A percentile compares a stretch with the other conserved stretches of the same genome.
Conservation (phyloP, 2,113 vertebrate species). For the Naja naja region DNA sequence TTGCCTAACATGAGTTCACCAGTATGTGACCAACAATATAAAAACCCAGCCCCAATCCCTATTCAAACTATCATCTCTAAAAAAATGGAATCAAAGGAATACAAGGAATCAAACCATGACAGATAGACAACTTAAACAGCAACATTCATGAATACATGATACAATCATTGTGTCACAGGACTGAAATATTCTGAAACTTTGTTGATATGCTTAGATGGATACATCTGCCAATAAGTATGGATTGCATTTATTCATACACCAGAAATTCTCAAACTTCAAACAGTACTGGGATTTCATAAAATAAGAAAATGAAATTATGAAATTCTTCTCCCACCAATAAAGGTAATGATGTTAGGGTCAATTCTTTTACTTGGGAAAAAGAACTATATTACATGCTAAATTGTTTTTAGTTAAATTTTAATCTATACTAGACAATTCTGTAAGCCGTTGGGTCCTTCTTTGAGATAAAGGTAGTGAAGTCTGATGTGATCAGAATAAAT, state of each 20-base stretch:
- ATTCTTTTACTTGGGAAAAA: neutral
- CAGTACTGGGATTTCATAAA: neutral
- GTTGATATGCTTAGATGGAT: neutral
- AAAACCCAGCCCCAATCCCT: neutral
- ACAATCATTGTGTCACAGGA: neutral
- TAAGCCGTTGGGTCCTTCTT: too few species aligned
- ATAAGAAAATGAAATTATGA: neutral
- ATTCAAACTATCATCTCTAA: neutral
- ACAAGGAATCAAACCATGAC: neutral
- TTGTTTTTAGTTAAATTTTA: neutral
- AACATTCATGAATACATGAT: neutral
- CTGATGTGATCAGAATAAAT: too few species aligned
- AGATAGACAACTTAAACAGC: neutral
- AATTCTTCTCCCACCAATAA: neutral
- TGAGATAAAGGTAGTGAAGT: too few species aligned
- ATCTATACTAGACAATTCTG: neutral
- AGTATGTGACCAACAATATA: neutral
- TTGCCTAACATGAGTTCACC: conserved; percentile 8
- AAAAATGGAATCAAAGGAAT: neutral
- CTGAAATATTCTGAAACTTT: neutral
- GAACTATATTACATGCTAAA: neutral
- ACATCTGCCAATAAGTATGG: neutral
- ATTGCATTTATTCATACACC: neutral
- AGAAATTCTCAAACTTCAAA: neutral
- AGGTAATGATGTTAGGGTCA: neutral